Conservation (phyloP, 2,888 invertebrate species). For the Tenthredo amoena region DNA sequence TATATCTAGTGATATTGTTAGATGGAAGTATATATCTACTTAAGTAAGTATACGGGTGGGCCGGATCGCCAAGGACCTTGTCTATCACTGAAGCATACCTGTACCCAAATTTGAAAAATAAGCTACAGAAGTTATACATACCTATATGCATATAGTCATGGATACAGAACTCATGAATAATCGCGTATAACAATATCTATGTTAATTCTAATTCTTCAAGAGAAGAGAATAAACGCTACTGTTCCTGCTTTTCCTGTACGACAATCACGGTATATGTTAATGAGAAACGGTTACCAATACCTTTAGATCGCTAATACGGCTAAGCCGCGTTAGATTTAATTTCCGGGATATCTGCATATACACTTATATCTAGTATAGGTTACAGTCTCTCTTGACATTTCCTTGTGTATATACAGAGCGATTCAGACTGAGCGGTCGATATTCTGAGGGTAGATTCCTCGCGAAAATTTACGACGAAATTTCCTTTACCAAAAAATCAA, state of each 20-base stretch:
- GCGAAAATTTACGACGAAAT: too few relatives aligned
- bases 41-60: too few relatives aligned
- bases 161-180: not conserved
- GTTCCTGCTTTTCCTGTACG: not conserved
- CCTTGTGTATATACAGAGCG: not conserved
- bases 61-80: too few relatives aligned
- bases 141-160: not conserved
- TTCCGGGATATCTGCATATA: slow-evolving; percentile 2
- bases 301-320: not conserved
- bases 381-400: not conserved
- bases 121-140: not conserved
- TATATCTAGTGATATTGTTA: too few relatives aligned
- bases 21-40: too few relatives aligned
- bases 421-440: too few relatives aligned
- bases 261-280: not conserved
- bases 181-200: not conserved
- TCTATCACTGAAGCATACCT: too few relatives aligned
- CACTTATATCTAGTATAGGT: not conserved
- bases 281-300: not conserved
- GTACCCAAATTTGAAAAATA: not conserved
- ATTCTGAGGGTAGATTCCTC: too few relatives aligned
- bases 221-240: not conserved
- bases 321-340: not conserved
- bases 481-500: too few relatives aligned
- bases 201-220: not conserved